A percentile compares a stretch with the other conserved stretches of the same genome.
Evolutionary conservation across 2,797 vertebrate species (phyloP).

Genomic region (Protonibea diacanthus): DNA sequence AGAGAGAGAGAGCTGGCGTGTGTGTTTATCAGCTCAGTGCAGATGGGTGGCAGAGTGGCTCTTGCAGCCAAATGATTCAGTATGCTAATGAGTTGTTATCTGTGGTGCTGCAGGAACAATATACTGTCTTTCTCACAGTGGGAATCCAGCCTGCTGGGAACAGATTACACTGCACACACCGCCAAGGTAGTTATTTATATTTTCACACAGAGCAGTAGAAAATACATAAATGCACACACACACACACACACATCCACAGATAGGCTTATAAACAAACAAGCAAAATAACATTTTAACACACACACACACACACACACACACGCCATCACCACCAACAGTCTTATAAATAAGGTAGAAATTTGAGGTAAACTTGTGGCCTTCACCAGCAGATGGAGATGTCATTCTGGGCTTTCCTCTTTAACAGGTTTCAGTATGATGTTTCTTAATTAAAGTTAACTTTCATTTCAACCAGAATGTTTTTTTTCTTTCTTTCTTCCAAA

Average conservation of each 20-base stretch:
- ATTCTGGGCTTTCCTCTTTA: constrained; percentile 44
- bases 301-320: constrained; percentile 26
- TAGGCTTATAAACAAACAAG: constrained; percentile 76
- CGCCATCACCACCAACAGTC: constrained; percentile 45
- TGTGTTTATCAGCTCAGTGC: constrained; percentile 85
- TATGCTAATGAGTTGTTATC: constrained; percentile 89
- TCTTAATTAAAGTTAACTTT: constrained; percentile 27
- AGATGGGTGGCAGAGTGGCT: constrained; percentile 87
- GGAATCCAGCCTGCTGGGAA: constrained; percentile 84
- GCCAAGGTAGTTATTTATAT: constrained; percentile 87
- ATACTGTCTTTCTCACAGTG: constrained; percentile 86
- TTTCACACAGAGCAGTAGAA: constrained; percentile 80
- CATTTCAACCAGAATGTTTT: background rate
- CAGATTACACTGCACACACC: constrained; percentile 86
- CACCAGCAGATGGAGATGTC: constrained; percentile 70
- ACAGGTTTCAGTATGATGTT: constrained; percentile 32
- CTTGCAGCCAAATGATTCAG: constrained; percentile 87
- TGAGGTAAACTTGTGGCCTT: constrained; percentile 55
- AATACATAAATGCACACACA: constrained; percentile 77
- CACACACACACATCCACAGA: constrained; percentile 64
- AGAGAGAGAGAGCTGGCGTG: constrained; percentile 30
- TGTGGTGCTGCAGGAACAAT: constrained; percentile 86
- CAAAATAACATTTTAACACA: constrained; percentile 65
- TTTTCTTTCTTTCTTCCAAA: background rate
- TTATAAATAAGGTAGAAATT: constrained; percentile 59